Conservation (phyloP, 2,797 vertebrate species). For the Cyprinodon diabolis region DNA sequence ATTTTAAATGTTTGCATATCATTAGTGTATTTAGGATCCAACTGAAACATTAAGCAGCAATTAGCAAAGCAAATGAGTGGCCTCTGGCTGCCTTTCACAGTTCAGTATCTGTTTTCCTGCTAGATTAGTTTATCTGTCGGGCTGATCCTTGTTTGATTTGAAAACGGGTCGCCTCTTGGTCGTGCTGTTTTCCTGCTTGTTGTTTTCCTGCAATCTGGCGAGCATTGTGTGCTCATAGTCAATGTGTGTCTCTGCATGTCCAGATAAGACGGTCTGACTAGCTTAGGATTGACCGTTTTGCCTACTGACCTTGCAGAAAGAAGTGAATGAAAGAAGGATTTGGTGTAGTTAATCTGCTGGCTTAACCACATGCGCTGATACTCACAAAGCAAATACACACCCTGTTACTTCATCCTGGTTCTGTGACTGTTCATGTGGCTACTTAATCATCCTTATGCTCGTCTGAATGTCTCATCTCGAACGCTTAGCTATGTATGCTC, state of each 20-base stretch:
- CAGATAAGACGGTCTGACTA: slow-evolving; percentile 50
- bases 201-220: slow-evolving; percentile 18
- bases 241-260: slow-evolving; percentile 2
- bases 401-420: not conserved
- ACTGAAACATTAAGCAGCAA: not conserved
- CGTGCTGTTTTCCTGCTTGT: slow-evolving; percentile 24
- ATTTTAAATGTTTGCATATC: not conserved
- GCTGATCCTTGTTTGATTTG: slow-evolving; percentile 16
- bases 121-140: slow-evolving; percentile 14
- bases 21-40: not conserved
- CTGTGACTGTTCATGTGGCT: not conserved
- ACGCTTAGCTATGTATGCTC: not conserved
- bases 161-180: slow-evolving; percentile 12
- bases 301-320: slow-evolving; percentile 64
- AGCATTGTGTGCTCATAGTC: slow-evolving; percentile 4
- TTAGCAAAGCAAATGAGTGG: slow-evolving; percentile 19
- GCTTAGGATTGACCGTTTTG: slow-evolving; percentile 62
- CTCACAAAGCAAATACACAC: slow-evolving; percentile 22
- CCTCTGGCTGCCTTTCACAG: slow-evolving; percentile 18
- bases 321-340: slow-evolving; percentile 51
- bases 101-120: not conserved
- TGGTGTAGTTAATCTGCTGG: slow-evolving; percentile 54
- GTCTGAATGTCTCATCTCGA: not conserved
- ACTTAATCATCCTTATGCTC: not conserved
- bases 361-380: slow-evolving; percentile 42